Base-by-base conservation (phyloP, 2,113 vertebrate genomes). In the Cavia aperea region DNA sequence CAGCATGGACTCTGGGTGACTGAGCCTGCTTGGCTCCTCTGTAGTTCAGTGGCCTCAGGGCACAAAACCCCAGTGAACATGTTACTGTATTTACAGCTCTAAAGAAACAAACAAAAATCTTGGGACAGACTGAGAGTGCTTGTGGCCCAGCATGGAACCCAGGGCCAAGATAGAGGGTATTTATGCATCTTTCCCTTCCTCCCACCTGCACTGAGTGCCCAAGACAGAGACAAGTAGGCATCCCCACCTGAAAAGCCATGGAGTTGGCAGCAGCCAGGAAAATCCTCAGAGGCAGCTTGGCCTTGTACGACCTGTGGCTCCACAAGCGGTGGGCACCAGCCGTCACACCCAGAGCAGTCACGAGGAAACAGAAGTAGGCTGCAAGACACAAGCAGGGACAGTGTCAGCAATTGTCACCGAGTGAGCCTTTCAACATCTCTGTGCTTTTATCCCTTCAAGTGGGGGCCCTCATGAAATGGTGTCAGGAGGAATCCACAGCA, bases 301-400 rank as follows among this genome's bases (percentile, higher is more conserved):
- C 98, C 97, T 98, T 98, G 96, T 98, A 98, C 92, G 98, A 98
- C 51, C 98, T 96, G 95, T 98, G 98, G 96, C 98, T 98, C 98
- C 98, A 98, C 21, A 98, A 93, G 88, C 97, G 97, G 95, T 98
- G 98, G 0, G 98, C 98, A 0, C 98, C 97, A 0, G 98, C 98
- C 0, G 98, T 98, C 96, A 98, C 97, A 0, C 98, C 98, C 96
- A 98, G 95, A n/a, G 97, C 97, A 0, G 97, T 97, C 95, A 98
- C 51, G 77, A 98, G 93, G 97, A 98, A 98, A 93, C 98, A 98
- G 83, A 98, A 86, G 93, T 98, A 98, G 0, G 97, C 98, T 98
- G 97, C 21, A 98, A 98, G 92, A 97, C 91, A 98, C 36, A 96
- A 96, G 92, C 39, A 21, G 56, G 65, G 82, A 90, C 2, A 86